phyloP scores from a whole-genome alignment of 2,113 vertebrate species.

The Psittacula cyanocephala region DNA sequence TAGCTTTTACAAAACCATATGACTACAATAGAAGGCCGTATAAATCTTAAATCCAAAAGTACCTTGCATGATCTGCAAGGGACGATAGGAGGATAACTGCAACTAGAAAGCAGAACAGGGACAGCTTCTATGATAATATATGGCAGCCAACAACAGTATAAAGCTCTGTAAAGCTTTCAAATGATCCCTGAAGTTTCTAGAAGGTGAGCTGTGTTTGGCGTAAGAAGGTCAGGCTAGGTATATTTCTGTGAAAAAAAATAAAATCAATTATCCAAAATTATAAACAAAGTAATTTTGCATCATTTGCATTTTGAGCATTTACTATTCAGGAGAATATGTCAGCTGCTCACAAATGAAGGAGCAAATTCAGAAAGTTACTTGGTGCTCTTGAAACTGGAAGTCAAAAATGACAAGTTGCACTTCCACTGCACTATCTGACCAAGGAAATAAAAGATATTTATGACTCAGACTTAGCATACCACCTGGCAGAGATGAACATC shows the following conservation, averaged over 20 bases:
- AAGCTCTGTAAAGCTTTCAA: neutral
- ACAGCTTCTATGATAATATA: neutral
- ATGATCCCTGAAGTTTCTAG: neutral
- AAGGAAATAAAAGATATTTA: conserved; percentile 61
- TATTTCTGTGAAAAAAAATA: neutral
- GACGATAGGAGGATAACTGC: neutral
- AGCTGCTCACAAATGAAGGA: conserved; percentile 6
- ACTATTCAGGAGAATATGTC: neutral
- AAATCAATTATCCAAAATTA: neutral
- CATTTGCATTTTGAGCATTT: neutral
- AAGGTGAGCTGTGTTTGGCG: neutral
- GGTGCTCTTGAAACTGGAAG: conserved; percentile 21
- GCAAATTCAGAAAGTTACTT: neutral
- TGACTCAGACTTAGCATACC: conserved; percentile 33
- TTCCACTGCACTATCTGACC: conserved; percentile 22
- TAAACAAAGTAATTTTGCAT: conserved; percentile 1
- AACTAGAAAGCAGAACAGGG: neutral
- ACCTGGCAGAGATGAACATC: conserved; percentile 62
- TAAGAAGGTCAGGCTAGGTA: neutral
- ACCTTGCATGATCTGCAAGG: neutral
- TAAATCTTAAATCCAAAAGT: neutral
- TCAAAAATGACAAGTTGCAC: conserved; percentile 37
- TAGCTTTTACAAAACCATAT: neutral
- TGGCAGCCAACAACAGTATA: neutral
- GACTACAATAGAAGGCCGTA: neutral